Evolutionary conservation across 2,888 invertebrate species (phyloP), one percentile per base, ranked within the genome.

Genomic region (Cryptocephalus primarius): DNA sequence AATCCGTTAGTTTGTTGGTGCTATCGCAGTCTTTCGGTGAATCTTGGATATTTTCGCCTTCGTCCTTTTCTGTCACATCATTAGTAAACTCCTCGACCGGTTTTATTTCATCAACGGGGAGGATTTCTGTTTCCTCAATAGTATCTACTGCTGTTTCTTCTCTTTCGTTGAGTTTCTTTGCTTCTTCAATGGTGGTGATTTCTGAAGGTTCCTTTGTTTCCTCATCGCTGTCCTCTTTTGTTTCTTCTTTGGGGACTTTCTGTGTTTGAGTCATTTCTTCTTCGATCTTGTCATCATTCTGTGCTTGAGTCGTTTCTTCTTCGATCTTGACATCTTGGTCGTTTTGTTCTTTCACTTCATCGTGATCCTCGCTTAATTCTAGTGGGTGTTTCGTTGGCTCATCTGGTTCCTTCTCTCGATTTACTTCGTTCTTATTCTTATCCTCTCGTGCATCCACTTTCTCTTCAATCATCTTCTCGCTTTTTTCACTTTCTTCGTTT

Each of bases 241-340:
- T 14, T 32, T 48, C 13, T 39, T 52, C 45, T 40, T 32, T 9
- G 8, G 11, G 34, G 14, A 39, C 43, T 46, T 47, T 9, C n/a
- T 34, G 9, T n/a, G 34, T 34, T 34, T 36, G 43, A 10, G 14
- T 44, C 45, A 22, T 40, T 32, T 49, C 44, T 43, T 47, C 36
- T 22, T 36, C 4, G 3, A 4, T 36, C 12, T 4, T n/a, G n/a
- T n/a, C n/a, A n/a, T n/a, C n/a, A 9, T 11, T 39, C n/a, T 8
- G 9, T 13, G 14, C 6, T 11, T 39, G 40, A n/a, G 10, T 33
- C 42, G 9, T 10, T 42, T 42, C 36, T 39, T 45, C 45, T 39
- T 39, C 42, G 8, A 32, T 8, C 11, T 13, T 40, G n/a, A n/a
- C n/a, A n/a, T n/a, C n/a, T 34, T 48, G 32, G 11, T 13, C 40